A percentile compares a stretch with the other conserved stretches of the same genome.
phyloP scores from a whole-genome alignment of 1,140 invertebrate genomes.

The Heliconius himera region DNA sequence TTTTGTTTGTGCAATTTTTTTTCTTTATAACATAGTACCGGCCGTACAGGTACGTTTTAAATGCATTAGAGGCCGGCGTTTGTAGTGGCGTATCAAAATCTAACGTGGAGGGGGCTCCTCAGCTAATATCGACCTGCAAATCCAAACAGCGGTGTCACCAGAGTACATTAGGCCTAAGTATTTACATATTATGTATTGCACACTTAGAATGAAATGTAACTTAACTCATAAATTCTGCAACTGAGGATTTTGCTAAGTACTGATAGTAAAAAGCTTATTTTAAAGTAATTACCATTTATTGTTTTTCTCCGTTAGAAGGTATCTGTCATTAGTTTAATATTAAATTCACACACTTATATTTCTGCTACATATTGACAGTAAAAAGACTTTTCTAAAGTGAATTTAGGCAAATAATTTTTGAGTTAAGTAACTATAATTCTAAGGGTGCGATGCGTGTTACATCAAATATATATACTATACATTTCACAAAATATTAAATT shows the following conservation, averaged over 20 bases:
- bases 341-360: no score
- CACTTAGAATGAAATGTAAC: not conserved
- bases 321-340: no score
- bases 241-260: not conserved
- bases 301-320: no score
- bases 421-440: not conserved
- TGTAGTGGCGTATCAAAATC: constrained; percentile 69
- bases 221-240: not conserved
- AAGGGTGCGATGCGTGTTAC: not conserved
- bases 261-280: not conserved
- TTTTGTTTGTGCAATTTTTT: constrained; percentile 16
- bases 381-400: no score
- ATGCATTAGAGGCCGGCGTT: constrained; percentile 69
- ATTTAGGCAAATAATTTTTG: no score
- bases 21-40: constrained; percentile 27
- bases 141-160: constrained; percentile 77
- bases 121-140: constrained; percentile 82
- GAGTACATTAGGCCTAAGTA: constrained; percentile 41
- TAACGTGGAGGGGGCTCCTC: constrained; percentile 61
- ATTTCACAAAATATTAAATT: not conserved
- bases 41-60: constrained; percentile 67
- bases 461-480: constrained; percentile 2
- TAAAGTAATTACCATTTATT: not conserved
- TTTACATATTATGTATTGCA: not conserved
- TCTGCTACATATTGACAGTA: no score